Percentiles rank a stretch among this genome's conserved stretches.
Evolutionary conservation across 1,140 invertebrate species (phyloP).

Genomic region (Drosophila littoralis): DNA sequence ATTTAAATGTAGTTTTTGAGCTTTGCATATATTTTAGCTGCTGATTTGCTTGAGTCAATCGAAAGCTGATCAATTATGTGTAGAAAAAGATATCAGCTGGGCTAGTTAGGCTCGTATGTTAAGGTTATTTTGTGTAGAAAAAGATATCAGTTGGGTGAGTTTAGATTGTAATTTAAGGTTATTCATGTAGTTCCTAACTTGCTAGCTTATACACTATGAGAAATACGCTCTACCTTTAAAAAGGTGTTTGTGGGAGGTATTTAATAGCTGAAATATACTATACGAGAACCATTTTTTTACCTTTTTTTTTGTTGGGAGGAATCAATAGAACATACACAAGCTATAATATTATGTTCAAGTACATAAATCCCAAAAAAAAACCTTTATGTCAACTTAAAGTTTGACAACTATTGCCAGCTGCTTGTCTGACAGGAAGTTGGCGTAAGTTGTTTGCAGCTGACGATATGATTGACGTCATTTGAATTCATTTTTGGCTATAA

Average conservation of each 20-base stretch:
- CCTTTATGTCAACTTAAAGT: background rate
- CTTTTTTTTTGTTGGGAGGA: background rate
- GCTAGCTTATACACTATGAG: too few species aligned
- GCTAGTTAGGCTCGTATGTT: background rate
- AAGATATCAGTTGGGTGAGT: background rate
- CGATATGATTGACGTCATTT: constrained; percentile 18
- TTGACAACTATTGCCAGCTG: background rate
- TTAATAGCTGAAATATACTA: too few species aligned
- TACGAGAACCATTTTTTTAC: too few species aligned
- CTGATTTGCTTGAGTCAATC: background rate
- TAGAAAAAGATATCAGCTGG: background rate
- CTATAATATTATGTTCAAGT: too few species aligned
- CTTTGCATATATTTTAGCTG: background rate
- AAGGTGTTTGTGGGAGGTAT: too few species aligned
- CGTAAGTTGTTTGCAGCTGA: background rate
- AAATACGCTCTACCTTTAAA: too few species aligned
- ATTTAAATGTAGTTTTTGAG: constrained; percentile 19
- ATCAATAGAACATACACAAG: background rate
- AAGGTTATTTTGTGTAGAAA: background rate
- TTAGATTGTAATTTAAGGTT: background rate
- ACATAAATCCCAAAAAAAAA: background rate
- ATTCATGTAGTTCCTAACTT: too few species aligned
- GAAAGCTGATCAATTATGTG: constrained; percentile 8
- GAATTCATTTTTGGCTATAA: constrained; percentile 11
- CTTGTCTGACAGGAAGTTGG: background rate